Base-by-base conservation (phyloP, 1,140 invertebrate genomes). In the Aphis gossypii region DNA sequence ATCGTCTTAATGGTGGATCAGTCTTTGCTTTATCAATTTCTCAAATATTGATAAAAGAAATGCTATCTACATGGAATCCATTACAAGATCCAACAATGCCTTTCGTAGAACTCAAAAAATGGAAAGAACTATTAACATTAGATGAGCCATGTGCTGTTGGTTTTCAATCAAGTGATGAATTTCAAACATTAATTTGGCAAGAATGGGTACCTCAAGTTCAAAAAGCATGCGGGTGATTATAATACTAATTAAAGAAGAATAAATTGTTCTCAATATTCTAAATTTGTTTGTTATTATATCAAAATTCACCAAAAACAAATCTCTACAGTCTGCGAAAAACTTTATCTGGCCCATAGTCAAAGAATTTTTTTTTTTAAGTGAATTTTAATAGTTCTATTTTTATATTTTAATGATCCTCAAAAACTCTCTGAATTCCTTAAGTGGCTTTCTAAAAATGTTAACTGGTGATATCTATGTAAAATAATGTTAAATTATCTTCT, bases 141-240 rank as follows among this genome's bases (percentile, higher is more conserved):
- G 94, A 95, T 94, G 93, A 94, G 46, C 93, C 93, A 44, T 84
- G 60, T 94, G 68, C 88, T 38, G n/a, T 94, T 83, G n/a, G 23
- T 20, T 48, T 30, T 25, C 86, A 60, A 68, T 51, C 93, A 54
- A 90, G 56, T 92, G 48, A 92, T 20, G 92, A 86, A 84, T 93
- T 93, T 56, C 91, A 88, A 92, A 92, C 95, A 93, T 95, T 99
- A 9, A 96, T 99, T 92, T 99, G 98, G 98, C 97, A 98, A 94
- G 97, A 97, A 2, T 98, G 98, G 97, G 97, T 99, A 96, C 98
- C 98, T 54, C 96, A 96, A 93, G 96, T 98, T 93, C 96, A 98
- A 94, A 96, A 96, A 94, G 96, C 97, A 60, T 96, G 97, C 94
- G 96, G 96, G 96, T 97, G 96, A 96, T 96, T 95, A 41, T 56